Base-by-base conservation (phyloP, 2,113 vertebrate species). In the Bujurquina vittata region DNA sequence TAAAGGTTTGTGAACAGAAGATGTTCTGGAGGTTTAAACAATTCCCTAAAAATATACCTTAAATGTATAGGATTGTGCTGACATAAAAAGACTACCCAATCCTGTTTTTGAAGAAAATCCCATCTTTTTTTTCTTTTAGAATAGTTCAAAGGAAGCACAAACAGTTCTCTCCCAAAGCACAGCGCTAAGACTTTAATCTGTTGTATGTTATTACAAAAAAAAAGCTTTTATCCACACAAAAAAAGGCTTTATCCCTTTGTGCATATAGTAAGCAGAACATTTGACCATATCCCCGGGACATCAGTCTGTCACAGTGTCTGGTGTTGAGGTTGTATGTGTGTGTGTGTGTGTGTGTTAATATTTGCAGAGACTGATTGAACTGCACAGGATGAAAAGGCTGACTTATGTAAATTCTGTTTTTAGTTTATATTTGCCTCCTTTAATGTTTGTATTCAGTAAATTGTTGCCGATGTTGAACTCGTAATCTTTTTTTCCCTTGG, bases 251-350 rank as follows among this genome's bases (percentile, higher is more conserved):
- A 81, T 87, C 67, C 79, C 60, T 87, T 84, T 92, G 84, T 84
- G 77, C 77, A 55, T 88, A 58, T 65, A 65, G 61, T n/a, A 77
- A 55, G 61, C 85, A 77, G 77, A 88, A 90, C 75, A 77, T 90
- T 85, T 84, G 76, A 80, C 83, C 63, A 43, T 65, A 83, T 89
- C 77, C 86, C 69, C 80, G 79, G 86, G 84, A 86, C 87, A 89
- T 87, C 57, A 60, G 56, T 46, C 79, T 79, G 79, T 84, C 84
- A 83, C 80, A 40, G 35, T 75, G 84, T 87, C 57, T 87, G 61
- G 73, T 22, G 79, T 62, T 69, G 5, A 37, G 35, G 35, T 8
- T 37, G 35, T 37, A 7, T 9, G 35, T 8, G 35, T 35, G 35
- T 37, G 35, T 37, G 35, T 37, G 35, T 37, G 35, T 37, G 35